Evolutionary conservation across 2,888 invertebrate species (phyloP).

Genomic region (Philereme transversata): DNA sequence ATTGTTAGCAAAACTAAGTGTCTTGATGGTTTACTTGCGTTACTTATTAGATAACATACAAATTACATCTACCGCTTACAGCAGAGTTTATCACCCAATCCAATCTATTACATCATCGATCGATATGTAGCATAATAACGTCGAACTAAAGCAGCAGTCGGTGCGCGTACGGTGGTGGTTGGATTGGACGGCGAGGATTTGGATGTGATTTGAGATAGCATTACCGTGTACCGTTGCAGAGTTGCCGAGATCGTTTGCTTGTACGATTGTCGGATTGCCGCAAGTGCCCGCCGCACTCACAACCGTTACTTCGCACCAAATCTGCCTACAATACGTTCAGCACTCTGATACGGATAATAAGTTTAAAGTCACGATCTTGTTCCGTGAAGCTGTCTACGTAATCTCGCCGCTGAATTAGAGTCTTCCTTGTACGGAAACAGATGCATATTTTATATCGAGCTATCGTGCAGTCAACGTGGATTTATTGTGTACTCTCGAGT

Average conservation of each 20-base stretch:
- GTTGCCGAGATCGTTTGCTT: conserved; percentile 63
- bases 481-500: conserved; percentile 47
- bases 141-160: conserved; percentile 37
- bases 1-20: background rate
- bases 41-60: conserved; percentile 8
- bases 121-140: conserved; percentile 27
- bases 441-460: conserved; percentile 43
- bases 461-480: conserved; percentile 49
- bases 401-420: conserved; percentile 71
- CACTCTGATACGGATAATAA: conserved; percentile 78
- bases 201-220: conserved; percentile 69
- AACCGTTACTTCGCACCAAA: conserved; percentile 78
- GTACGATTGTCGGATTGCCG: conserved; percentile 60
- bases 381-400: conserved; percentile 70
- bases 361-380: conserved; percentile 76
- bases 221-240: conserved; percentile 64
- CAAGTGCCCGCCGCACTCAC: conserved; percentile 45
- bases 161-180: conserved; percentile 25
- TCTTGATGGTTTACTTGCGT: conserved; percentile 12
- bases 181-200: conserved; percentile 55
- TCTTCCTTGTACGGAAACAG: conserved; percentile 69
- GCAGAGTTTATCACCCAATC: conserved; percentile 26
- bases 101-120: conserved; percentile 31
- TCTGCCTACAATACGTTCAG: conserved; percentile 77
- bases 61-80: conserved; percentile 15